Percentiles rank a stretch among this genome's conserved stretches.
These are phyloP conservation scores for Drosophila paulistorum DNA, from an alignment of 1,140 invertebrate genomes.

Conservation along the genomic window DNA sequence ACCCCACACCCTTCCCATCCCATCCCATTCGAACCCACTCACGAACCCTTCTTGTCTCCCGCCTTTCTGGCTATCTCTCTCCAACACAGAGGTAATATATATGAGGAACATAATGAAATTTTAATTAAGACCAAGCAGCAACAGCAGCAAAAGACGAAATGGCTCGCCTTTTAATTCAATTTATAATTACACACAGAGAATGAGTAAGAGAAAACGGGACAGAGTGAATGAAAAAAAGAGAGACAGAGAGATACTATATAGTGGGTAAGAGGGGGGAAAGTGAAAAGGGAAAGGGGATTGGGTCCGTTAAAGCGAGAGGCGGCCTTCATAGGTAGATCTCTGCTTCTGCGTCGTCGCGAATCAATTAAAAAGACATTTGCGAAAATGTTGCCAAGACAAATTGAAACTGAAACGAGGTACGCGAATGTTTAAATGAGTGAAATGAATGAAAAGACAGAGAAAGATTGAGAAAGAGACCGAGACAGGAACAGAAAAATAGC, in stretches of 20 bases:
- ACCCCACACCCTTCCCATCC: not conserved
- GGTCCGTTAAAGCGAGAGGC: not conserved
- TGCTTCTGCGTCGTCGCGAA: conserved; percentile 47
- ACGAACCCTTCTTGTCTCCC: not conserved
- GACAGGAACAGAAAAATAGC: not conserved
- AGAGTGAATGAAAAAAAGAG: not conserved
- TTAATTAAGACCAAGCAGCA: conserved; percentile 72
- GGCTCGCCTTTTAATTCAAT: conserved; percentile 77
- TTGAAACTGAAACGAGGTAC: conserved; percentile 61
- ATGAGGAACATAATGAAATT: conserved; percentile 71
- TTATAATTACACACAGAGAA: conserved; percentile 68
- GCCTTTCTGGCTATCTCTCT: conserved; percentile 6
- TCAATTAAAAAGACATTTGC: conserved; percentile 77
- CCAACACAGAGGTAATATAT: conserved; percentile 39
- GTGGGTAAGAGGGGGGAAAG: not conserved
- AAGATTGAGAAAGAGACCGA: not conserved
- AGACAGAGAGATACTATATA: not conserved
- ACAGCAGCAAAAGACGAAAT: conserved; percentile 64
- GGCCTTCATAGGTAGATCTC: conserved; percentile 18
- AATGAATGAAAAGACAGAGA: not conserved
- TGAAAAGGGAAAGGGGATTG: not conserved
- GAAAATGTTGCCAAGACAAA: conserved; percentile 67
- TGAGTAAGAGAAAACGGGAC: not conserved
- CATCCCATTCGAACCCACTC: not conserved
- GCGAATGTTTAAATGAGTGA: conserved; percentile 61